Evolutionary conservation across 2,797 vertebrate species (phyloP), one percentile per base, ranked within the genome.

Genomic region (Acipenser oxyrinchus): DNA sequence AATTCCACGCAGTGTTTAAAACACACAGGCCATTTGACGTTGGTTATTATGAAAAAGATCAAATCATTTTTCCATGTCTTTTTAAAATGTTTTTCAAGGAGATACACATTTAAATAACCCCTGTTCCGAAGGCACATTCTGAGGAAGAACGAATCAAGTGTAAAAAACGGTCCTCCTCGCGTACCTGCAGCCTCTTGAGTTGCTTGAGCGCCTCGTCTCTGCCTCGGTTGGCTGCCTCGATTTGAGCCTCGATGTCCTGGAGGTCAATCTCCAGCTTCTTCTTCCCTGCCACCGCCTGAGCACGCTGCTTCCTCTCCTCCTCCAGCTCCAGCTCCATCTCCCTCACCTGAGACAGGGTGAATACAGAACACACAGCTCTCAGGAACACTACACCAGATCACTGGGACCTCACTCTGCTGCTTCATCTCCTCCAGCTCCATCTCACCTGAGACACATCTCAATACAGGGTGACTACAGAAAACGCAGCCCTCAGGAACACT

Each of bases 191-290:
- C 72, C 84, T 80, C 1, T 88, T 87, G 0, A 93, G 86, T 78
- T 96, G 94, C 76, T 93, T 92, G 59, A 88, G 70, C 0, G 90
- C 88, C 70, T 96, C 94, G 52, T 96, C 94, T 71, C 89, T 88
- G 53, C 91, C 88, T 9, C 93, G 91, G 70, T 69, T 88, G 0
- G 87, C 77, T 0, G 86, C 67, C 13, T 89, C 88, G 66, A 87
- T 80, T 75, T 94, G 94, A 2, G 87, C 78, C 77, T 91, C 88
- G 0, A 90, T 74, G 49, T 95, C 93, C 79, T 95, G 92, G 69
- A 96, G 88, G 67, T 95, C 93, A 0, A 85, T 83, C 71, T 96
- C 94, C 73, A 94, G 79, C 76, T 94, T 93, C 79, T 95, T 94
- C 77, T 90, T 93, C 69, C 86, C 77, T 0, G 90, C 81, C 66